Base-by-base conservation (phyloP, 2,888 invertebrate genomes). In the Lepas anatifera region DNA sequence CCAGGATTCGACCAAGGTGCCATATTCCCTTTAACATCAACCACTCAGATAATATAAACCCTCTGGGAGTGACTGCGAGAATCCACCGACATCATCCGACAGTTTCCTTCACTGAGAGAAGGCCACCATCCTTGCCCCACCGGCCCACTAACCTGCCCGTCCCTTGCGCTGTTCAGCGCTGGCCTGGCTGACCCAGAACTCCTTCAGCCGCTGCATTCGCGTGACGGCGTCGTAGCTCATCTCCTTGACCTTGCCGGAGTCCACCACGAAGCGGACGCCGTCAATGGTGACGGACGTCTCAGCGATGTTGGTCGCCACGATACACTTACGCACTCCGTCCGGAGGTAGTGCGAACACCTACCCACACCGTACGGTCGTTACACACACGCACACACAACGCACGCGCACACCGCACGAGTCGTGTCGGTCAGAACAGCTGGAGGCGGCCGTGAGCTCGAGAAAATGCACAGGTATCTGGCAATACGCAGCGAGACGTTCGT, bases 261-360 rank as follows among this genome's bases (percentile, higher is more conserved):
- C 98, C 0, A 92, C 86, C 0, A 99, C 98, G 81, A 99, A 99
- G 77, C 98, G 84, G 69, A 99, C 90, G 0, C 98, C 98, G 79
- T 99, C 99, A 70, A 99, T 97, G 0, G 99, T 99, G 6, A 99
- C 89, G 0, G 97, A 97, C 0, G 99, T 99, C 83, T 99, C 99
- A 0, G 99, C 97, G 71, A 99, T 98, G 78, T 99, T 99, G 1
- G 99, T 99, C 0, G 96, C 93, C 1, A 99, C 87, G 72, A 99
- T 94, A 79, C 97, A 98, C 79, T 74, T 74, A 69, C 99, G 85
- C 3, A 94, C 87, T 7, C 95, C 93, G 70, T 95, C 92, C 1
- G 97, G 97, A 0, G 97, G 87, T 77, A 94, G 92, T 78, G 97
- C 95, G 78, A 99, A 99, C 11, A 91, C 89, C 88, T 87, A 98